phyloP scores from a whole-genome alignment of 2,888 invertebrate species.

The Caradrina clavipalpis region DNA sequence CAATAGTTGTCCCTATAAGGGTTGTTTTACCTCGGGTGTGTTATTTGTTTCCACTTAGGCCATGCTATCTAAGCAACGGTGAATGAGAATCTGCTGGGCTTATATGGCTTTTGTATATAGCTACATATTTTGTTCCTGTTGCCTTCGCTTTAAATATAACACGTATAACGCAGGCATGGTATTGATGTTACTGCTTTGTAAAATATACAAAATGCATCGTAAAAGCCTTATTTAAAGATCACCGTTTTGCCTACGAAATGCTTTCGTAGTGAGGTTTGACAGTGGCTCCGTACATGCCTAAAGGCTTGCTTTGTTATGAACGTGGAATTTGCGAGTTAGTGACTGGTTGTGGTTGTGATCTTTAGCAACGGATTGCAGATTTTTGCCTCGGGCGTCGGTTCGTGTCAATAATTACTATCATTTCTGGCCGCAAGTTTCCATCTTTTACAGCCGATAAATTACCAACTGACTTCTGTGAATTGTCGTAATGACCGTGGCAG shows the following conservation, averaged over 20 bases:
- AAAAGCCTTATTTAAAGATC: slow-evolving; percentile 60
- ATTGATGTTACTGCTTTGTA: slow-evolving; percentile 40
- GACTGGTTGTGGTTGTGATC: slow-evolving; percentile 84
- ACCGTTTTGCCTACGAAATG: slow-evolving; percentile 72
- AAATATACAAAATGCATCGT: slow-evolving; percentile 36
- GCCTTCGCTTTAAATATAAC: slow-evolving; percentile 26
- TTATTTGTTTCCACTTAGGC: slow-evolving; percentile 83
- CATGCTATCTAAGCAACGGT: slow-evolving; percentile 63
- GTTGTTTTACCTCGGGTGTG: slow-evolving; percentile 75
- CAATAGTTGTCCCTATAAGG: slow-evolving; percentile 84
- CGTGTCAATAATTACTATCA: slow-evolving; percentile 90
- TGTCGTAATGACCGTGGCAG: slow-evolving; percentile 83
- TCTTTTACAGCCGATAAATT: slow-evolving; percentile 84
- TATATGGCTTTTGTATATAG: slow-evolving; percentile 56
- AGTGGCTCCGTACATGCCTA: slow-evolving; percentile 77
- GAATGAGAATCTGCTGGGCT: slow-evolving; percentile 60
- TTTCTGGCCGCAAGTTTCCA: slow-evolving; percentile 83
- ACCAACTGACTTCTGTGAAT: slow-evolving; percentile 86
- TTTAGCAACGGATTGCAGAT: slow-evolving; percentile 78
- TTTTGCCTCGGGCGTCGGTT: slow-evolving; percentile 79
- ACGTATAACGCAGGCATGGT: slow-evolving; percentile 19
- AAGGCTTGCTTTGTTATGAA: slow-evolving; percentile 84
- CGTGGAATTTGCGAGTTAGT: slow-evolving; percentile 89
- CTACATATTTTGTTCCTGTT: slow-evolving; percentile 33
- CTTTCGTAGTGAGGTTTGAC: slow-evolving; percentile 73